Conservation (phyloP, 2,888 invertebrate species). For the Beris morrisii region DNA sequence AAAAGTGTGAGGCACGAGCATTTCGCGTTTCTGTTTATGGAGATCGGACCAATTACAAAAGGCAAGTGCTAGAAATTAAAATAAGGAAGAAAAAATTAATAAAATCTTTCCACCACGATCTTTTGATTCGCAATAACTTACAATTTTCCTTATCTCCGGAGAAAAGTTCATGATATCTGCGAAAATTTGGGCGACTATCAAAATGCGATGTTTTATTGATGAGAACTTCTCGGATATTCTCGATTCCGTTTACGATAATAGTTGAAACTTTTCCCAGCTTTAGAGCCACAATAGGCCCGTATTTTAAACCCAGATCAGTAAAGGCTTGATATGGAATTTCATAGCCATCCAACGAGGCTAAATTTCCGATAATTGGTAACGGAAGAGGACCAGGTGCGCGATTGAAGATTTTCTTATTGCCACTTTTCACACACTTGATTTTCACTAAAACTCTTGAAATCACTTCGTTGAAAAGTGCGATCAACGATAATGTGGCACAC, state of each 20-base stretch:
- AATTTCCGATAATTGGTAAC: conserved; percentile 62
- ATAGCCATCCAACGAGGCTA: conserved; percentile 61
- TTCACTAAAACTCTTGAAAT: conserved; percentile 25
- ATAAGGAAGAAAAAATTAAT: background rate
- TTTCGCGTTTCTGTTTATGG: conserved; percentile 63
- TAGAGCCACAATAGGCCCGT: conserved; percentile 61
- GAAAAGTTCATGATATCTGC: conserved; percentile 65
- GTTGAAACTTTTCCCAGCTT: conserved; percentile 61
- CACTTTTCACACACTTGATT: conserved; percentile 24
- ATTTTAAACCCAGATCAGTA: conserved; percentile 57
- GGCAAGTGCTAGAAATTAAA: conserved; percentile 60
- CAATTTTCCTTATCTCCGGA: conserved; percentile 68
- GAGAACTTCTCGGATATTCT: conserved; percentile 63
- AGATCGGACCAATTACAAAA: conserved; percentile 69
- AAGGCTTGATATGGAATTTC: conserved; percentile 65
- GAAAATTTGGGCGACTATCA: conserved; percentile 66
- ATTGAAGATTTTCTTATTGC: conserved; percentile 36
- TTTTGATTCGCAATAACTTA: conserved; percentile 58
- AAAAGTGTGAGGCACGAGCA: conserved; percentile 62
- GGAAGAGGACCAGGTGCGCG: conserved; percentile 60
- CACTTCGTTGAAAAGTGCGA: conserved; percentile 37
- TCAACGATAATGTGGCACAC: conserved; percentile 37
- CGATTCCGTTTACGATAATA: conserved; percentile 62
- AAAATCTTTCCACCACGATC: background rate
- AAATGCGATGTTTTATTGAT: conserved; percentile 63